Base-by-base conservation (phyloP, 1,140 invertebrate genomes). In the Oreohelix idahoensis region DNA sequence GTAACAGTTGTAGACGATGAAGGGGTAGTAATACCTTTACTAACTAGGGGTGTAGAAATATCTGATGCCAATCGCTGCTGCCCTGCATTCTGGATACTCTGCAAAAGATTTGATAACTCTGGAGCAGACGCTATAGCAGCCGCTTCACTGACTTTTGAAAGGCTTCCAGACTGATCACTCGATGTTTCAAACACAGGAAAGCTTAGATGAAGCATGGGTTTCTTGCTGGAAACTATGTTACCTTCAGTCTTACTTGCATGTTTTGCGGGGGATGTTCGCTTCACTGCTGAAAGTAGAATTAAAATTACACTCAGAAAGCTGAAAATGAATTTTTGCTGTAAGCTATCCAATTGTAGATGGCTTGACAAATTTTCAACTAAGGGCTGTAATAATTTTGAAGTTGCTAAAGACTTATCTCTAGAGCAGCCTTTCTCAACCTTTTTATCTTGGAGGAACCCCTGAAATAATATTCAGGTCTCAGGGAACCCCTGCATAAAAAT, bases 111-210 rank as follows among this genome's bases (percentile, higher is more conserved):
- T 36, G 80, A 82, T 15, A 82, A 51, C 51, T 82, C 80, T 82
- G 80, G 80, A 15, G 80, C 80, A 53, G 80, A 82, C 1, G 80
- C 80, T 38, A 82, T 82, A 17, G 80, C 80, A 36, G 69, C 80
- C 39, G 80, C 80, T 49, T 82, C 80, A 75, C 36, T 82, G 32
- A 73, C 63, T 58, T 38, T 80, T 32, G 66, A 71, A 23, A 42
- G 15, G 32, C 35, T 80, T 51, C 23, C n/a, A 38, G 15, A 26
- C n/a, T 32, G 20, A 32, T 51, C 79, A 49, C 20, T n/a, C n/a
- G 66, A 36, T 51, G 79, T 20, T 2, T 63, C 42, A 4, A 69
- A 4, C 20, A 69, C 32, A 36, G 77, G 58, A 38, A 79, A 79
- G 53, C 15, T 79, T 8, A 79, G 32, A 39, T 79, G 77, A 29